These are phyloP conservation scores for Euthynnus affinis DNA, from an alignment of 2,797 vertebrate genomes.

Conservation along the genomic window DNA sequence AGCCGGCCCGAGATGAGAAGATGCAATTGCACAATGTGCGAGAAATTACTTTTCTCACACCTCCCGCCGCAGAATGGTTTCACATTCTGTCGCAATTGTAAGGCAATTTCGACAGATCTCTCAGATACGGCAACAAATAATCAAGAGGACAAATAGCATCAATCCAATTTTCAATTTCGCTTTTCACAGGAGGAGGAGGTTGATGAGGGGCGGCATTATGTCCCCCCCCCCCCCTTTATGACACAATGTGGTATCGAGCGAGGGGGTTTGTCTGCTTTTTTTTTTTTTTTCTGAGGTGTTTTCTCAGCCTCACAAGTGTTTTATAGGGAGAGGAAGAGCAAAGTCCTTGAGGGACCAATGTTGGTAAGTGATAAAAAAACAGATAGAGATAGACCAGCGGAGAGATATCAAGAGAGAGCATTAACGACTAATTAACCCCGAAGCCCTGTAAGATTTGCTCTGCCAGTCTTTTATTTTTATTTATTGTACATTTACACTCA, in stretches of 20 bases:
- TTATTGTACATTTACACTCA: background rate
- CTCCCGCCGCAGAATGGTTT: constrained; percentile 32
- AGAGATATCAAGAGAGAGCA: background rate
- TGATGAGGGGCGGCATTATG: constrained; percentile 32
- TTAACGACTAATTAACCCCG: background rate
- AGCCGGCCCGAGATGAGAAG: constrained; percentile 33
- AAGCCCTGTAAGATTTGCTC: background rate
- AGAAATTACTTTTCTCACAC: constrained; percentile 54
- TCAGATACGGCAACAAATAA: constrained; percentile 63
- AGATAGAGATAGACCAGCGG: background rate
- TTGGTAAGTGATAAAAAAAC: constrained; percentile 11
- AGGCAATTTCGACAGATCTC: constrained; percentile 49
- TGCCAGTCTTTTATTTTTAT: background rate
- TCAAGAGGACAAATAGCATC: constrained; percentile 57
- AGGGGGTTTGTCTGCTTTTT: constrained; percentile 19
- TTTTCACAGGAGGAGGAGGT: constrained; percentile 32
- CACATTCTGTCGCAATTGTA: constrained; percentile 38
- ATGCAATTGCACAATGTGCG: constrained; percentile 40
- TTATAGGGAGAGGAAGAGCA: constrained; percentile 1
- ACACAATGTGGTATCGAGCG: constrained; percentile 16
- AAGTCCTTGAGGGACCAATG: constrained; percentile 26
- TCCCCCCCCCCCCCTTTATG: constrained; percentile 16
- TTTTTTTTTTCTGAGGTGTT: constrained; percentile 3
- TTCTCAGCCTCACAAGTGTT: constrained; percentile 6
- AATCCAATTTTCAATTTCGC: constrained; percentile 55